Conservation (phyloP, 2,888 invertebrate genomes). For the Polydrusus pterygomalis region DNA sequence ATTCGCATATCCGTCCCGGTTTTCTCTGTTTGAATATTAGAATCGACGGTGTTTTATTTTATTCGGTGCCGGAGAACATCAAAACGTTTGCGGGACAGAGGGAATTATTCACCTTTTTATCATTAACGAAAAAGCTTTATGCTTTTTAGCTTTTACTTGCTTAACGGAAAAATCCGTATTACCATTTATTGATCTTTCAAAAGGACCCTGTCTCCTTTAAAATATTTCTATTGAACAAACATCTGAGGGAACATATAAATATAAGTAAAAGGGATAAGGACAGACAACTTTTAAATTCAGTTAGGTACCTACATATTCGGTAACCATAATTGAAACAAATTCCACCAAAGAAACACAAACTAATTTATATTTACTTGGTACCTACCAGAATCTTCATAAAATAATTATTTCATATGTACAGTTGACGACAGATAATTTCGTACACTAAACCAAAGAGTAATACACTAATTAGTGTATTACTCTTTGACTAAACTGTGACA, state of each 20-base stretch:
- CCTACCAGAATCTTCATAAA: too few species aligned
- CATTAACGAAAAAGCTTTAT: conserved; percentile 49
- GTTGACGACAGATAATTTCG: too few species aligned
- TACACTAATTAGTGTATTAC: too few species aligned
- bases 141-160: conserved; percentile 38
- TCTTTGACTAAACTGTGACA: too few species aligned
- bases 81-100: conserved; percentile 36
- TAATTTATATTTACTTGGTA: too few species aligned
- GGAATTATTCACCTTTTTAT: conserved; percentile 48
- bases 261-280: too few species aligned
- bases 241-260: background rate
- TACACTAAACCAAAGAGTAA: too few species aligned
- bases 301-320: too few species aligned
- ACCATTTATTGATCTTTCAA: conserved; percentile 25
- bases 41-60: conserved; percentile 53
- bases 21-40: conserved; percentile 55
- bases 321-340: too few species aligned
- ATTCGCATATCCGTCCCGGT: conserved; percentile 51
- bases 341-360: too few species aligned
- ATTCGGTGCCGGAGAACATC: conserved; percentile 41
- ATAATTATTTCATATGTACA: too few species aligned
- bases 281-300: too few species aligned
- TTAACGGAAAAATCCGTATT: conserved; percentile 23
- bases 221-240: background rate
- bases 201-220: background rate